phyloP scores from a whole-genome alignment of 1,140 invertebrate genomes.

The Leptinotarsa defecta region DNA sequence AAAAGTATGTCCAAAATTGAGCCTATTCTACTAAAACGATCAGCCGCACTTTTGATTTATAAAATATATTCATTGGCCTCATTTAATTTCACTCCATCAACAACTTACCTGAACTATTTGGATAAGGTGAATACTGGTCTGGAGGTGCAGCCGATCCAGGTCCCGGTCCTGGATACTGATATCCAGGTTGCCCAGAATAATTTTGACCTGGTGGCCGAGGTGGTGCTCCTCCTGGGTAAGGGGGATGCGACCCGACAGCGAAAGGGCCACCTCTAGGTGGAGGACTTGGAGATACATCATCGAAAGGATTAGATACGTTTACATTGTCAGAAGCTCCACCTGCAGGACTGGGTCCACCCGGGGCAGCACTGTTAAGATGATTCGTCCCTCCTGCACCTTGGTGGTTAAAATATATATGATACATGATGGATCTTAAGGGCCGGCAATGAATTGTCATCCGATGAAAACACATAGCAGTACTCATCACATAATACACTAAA shows the following conservation, averaged over 20 bases:
- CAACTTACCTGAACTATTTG: constrained; percentile 60
- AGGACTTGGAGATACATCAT: constrained; percentile 69
- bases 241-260: constrained; percentile 53
- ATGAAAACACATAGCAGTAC: not conserved
- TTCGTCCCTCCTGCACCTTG: constrained; percentile 41
- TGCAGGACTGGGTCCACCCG: constrained; percentile 53
- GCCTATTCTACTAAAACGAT: not conserved
- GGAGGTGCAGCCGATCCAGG: constrained; percentile 57
- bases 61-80: too few relatives aligned
- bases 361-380: constrained; percentile 56
- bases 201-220: constrained; percentile 43
- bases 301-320: constrained; percentile 81
- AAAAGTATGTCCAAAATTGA: constrained; percentile 1
- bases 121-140: constrained; percentile 63
- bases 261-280: constrained; percentile 52
- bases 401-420: not conserved
- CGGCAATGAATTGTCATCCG: constrained; percentile 1
- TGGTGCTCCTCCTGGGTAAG: constrained; percentile 58
- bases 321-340: constrained; percentile 67
- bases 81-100: not conserved
- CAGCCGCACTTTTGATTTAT: not conserved
- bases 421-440: constrained; percentile 4
- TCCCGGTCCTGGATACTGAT: constrained; percentile 55
- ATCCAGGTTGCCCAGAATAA: constrained; percentile 46
- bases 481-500: not conserved